A percentile compares a stretch with the other conserved stretches of the same genome.
Conservation (phyloP, 2,888 invertebrate species). For the Pseudococcus viburni region DNA sequence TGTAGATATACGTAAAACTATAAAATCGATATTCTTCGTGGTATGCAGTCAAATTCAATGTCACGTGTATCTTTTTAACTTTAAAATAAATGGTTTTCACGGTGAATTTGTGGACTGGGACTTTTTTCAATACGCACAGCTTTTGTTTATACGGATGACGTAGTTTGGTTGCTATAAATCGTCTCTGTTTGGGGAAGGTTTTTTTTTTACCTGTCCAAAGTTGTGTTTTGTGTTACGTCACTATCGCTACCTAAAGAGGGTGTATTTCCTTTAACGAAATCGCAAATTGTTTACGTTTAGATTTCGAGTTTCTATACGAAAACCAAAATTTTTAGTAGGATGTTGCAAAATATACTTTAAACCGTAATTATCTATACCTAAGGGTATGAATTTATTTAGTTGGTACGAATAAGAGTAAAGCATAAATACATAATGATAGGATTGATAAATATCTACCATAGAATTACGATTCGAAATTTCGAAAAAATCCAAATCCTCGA, state of each 20-base stretch:
- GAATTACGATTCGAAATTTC: too few species aligned
- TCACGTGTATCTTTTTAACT: slow-evolving; percentile 47
- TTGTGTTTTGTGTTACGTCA: neutral
- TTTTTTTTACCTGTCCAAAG: neutral
- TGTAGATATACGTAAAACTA: slow-evolving; percentile 42
- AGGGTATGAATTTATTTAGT: neutral
- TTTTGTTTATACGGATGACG: slow-evolving; percentile 18
- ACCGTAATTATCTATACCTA: neutral
- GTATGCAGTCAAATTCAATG: slow-evolving; percentile 49
- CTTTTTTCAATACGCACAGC: neutral
- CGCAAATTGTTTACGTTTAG: neutral
- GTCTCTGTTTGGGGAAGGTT: neutral
- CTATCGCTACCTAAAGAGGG: neutral
- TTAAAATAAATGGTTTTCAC: slow-evolving; percentile 19
- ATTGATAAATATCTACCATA: neutral
- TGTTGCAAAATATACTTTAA: slow-evolving; percentile 1
- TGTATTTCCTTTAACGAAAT: neutral
- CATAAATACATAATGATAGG: neutral
- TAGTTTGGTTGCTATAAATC: slow-evolving; percentile 26
- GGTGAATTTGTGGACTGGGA: slow-evolving; percentile 7
- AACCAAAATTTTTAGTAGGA: neutral
- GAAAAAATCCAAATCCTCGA: too few species aligned
- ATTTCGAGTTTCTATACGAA: neutral
- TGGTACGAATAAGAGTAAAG: neutral
- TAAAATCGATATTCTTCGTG: slow-evolving; percentile 45